These are phyloP conservation scores for Collichthys lucidus DNA, from an alignment of 2,113 vertebrate species.

Conservation along the genomic window DNA sequence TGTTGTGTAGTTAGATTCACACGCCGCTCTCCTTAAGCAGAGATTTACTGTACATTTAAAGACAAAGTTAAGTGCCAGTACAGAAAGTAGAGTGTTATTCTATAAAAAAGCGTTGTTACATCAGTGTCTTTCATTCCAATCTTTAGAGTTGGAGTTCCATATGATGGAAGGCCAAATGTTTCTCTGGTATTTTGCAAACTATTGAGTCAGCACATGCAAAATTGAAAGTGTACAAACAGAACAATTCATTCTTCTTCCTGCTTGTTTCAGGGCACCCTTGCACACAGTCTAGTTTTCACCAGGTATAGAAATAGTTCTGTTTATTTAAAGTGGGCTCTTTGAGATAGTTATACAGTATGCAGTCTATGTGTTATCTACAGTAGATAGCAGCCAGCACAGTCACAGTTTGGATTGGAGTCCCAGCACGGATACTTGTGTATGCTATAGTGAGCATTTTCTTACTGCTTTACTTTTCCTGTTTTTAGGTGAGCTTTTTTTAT, in stretches of 20 bases:
- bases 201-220: neutral
- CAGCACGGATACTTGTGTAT: too few relatives aligned
- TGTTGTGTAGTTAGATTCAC: slow-evolving; percentile 43
- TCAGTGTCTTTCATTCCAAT: neutral
- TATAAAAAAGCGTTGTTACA: neutral
- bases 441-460: too few relatives aligned
- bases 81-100: neutral
- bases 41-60: slow-evolving; percentile 33
- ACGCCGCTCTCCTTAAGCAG: slow-evolving; percentile 14
- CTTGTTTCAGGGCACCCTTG: too few relatives aligned
- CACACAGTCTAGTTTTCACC: neutral
- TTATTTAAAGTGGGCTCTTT: too few relatives aligned
- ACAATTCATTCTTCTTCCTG: too few relatives aligned
- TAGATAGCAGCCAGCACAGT: too few relatives aligned
- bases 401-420: too few relatives aligned
- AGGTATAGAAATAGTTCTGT: too few relatives aligned
- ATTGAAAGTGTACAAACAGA: neutral
- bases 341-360: too few relatives aligned
- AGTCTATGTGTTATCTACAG: too few relatives aligned
- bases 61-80: slow-evolving; percentile 21
- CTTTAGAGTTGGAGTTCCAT: neutral
- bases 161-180: neutral
- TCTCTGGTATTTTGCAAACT: neutral
- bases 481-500: too few relatives aligned
- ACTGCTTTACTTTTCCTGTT: too few relatives aligned